Conservation (phyloP, 2,888 invertebrate species). For the Ectropis crepuscularia region DNA sequence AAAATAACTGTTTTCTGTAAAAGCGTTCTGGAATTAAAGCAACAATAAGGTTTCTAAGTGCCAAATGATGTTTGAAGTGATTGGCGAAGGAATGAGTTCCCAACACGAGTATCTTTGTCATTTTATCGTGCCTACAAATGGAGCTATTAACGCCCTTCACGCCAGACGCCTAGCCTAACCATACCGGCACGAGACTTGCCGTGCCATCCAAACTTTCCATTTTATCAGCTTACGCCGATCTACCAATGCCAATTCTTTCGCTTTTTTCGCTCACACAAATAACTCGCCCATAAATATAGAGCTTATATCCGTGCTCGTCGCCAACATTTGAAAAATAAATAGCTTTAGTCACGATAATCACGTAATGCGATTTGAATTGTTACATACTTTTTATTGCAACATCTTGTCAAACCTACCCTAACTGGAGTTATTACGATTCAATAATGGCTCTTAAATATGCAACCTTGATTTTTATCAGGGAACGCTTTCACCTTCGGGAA, state of each 20-base stretch:
- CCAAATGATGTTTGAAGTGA: constrained; percentile 15
- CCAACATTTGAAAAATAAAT: constrained; percentile 70
- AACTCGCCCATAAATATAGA: constrained; percentile 67
- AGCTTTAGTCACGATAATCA: constrained; percentile 69
- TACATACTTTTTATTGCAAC: constrained; percentile 66
- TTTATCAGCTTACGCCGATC: constrained; percentile 56
- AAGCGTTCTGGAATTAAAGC: too few relatives aligned
- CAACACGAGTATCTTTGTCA: constrained; percentile 29
- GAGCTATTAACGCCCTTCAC: constrained; percentile 41
- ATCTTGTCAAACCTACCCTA: constrained; percentile 73
- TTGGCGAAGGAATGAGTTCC: constrained; percentile 19
- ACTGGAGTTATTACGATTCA: constrained; percentile 63
- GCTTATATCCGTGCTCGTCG: constrained; percentile 74
- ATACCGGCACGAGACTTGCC: constrained; percentile 48
- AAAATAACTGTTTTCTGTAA: neutral
- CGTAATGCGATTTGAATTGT: constrained; percentile 73
- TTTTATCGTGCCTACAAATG: constrained; percentile 36
- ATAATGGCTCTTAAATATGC: constrained; percentile 66
- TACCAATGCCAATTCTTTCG: constrained; percentile 56
- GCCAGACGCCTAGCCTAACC: constrained; percentile 37
- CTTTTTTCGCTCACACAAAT: constrained; percentile 56
- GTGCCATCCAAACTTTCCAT: constrained; percentile 45
- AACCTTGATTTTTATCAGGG: constrained; percentile 59
- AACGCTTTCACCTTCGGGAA: constrained; percentile 54
- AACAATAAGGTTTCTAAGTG: constrained; percentile 8